Base-by-base conservation (phyloP, 2,797 vertebrate genomes). In the Coregonus sp. region DNA sequence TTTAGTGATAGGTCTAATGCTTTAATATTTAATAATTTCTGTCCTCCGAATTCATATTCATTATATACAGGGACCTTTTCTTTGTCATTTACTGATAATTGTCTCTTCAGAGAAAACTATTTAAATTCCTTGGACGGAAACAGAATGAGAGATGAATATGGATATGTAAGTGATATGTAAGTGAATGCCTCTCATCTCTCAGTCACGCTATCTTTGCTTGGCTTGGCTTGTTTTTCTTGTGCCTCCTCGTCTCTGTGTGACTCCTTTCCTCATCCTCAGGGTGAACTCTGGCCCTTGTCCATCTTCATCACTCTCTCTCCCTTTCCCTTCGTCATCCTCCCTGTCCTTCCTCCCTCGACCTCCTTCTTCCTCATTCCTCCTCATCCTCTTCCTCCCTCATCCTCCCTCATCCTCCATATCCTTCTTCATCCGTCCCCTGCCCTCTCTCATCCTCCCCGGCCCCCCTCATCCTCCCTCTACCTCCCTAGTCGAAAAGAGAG, bases 311-410 rank as follows among this genome's bases (percentile, higher is more conserved):
- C 18, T 3, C 35, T 29, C 35, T 5, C 20, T 14, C 20, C 12
- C 63, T 29, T 11, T 31, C 63, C 4, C 63, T 29, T 14, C 63
- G 25, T 20, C 20, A 25, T 25, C 63, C 25, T 35, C 56, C 67
- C 59, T 29, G 68, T 33, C 31, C 69, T 72, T 71, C 35, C 47
- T 65, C 54, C 20, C 31, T 25, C 37, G 20, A 65, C 31, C n/a
- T 33, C 35, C 15, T 11, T 59, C 31, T 76, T 14, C 67, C 51
- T 37, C 51, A 31, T 14, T 16, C 65, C 20, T 69, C 72, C 40
- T 56, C 66, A 4, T 18, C 51, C 20, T 51, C n/a, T 14, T 50
- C 47, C 73, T 52, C 56, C 68, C 73, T n/a, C 63, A 70, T 61
- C 65, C 66, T 67, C 74, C 33, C 5, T 67, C 40, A 29, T 51